Base-by-base conservation (phyloP, 2,113 vertebrate species). In the Aplodontia rufa region DNA sequence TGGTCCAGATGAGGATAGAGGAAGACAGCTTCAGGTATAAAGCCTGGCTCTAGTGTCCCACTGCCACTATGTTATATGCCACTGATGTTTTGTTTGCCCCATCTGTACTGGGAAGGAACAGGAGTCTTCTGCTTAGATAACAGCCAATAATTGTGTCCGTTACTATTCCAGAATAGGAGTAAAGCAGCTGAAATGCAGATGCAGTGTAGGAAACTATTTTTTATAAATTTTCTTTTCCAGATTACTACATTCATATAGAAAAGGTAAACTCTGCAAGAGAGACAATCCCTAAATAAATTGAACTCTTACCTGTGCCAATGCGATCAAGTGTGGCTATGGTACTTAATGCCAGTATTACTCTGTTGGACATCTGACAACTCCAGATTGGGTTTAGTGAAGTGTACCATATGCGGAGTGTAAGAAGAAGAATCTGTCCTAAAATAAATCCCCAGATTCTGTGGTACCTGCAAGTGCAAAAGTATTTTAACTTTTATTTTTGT, bases 391-490 rank as follows among this genome's bases (percentile, higher is more conserved):
- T 98, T 47, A 99, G 94, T 45, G 98, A 98, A 0, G 98, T 98
- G 68, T 98, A 98, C 98, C 98, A 98, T 87, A 98, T 98, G 53
- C 98, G 98, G 90, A 98, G 97, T 71, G 98, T 97, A 93, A 99
- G 72, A 30, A 98, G 98, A 47, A 98, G 87, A 92, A 98, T 92
- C 85, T 98, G 98, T 92, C 98, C 98, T 78, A 98, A 88, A 32
- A 98, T 96, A 96, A 98, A 98, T 49, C 98, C 98, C 98, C 98
- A 99, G 86, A 98, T 96, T 94, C 97, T 97, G 96, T 98, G 94
- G 94, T 98, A 98, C 88, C 98, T 99, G 13, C 11, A 97, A 97
- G 40, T 35, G 55, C 32, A 84, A 68, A 95, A 94, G 5, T n/a
- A 74, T n/a, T 97, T 95, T 58, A n/a, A n/a, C n/a, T n/a, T n/a